These are phyloP conservation scores for Epizoanthus scotinus DNA, from an alignment of 92 coral and sea anemone genomes.

Conservation along the genomic window DNA sequence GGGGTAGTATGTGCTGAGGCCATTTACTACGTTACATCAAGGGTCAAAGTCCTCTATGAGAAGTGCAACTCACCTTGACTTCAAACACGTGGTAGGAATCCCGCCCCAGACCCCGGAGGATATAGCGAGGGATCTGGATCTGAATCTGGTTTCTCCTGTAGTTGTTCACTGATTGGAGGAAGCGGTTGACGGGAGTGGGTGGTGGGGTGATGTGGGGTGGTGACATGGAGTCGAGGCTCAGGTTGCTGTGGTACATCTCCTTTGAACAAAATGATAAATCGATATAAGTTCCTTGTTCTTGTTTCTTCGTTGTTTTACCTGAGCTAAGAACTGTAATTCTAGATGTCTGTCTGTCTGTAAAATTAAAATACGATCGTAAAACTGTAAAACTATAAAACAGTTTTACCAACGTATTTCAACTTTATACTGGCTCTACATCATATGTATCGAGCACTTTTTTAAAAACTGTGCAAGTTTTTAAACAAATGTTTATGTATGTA, in stretches of 20 bases:
- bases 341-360: too few species aligned
- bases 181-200: conserved; percentile 95
- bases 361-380: too few species aligned
- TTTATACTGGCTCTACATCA: too few species aligned
- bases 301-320: background rate
- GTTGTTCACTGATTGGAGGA: conserved; percentile 89
- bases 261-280: background rate
- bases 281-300: background rate
- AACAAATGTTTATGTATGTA: too few species aligned
- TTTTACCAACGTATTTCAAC: too few species aligned
- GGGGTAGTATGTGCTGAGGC: background rate
- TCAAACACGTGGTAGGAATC: conserved; percentile 99
- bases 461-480: too few species aligned
- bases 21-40: background rate
- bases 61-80: conserved; percentile 75
- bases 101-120: conserved; percentile 96
- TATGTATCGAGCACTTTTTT: too few species aligned
- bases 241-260: conserved; percentile 82
- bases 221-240: conserved; percentile 89
- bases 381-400: too few species aligned
- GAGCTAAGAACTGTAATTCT: background rate
- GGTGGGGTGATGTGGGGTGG: conserved; percentile 98
- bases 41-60: background rate
- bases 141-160: conserved; percentile 87
- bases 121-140: conserved; percentile 94